Evolutionary conservation across 2,888 invertebrate species (phyloP), one percentile per base, ranked within the genome.

Genomic region (Drosophila nr. perissopoda): DNA sequence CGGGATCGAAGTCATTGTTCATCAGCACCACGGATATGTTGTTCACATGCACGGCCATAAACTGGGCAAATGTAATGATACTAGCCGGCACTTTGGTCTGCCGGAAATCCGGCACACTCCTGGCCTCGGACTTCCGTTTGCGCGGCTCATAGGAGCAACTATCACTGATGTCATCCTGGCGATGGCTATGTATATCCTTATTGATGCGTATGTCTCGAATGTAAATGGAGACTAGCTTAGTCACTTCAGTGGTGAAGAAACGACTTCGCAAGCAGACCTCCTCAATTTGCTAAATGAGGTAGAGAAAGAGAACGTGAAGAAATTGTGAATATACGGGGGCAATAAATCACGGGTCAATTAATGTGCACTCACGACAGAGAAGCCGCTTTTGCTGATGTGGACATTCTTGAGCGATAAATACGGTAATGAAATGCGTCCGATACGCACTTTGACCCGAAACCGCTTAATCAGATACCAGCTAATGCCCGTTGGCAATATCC

Each of bases 201-300:
- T 97, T 97, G 65, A 98, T 95, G 76, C 97, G 95, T 4, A 97
- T 96, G 91, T 97, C 97, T 73, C 95, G 95, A 78, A 97, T 95
- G n/a, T 97, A 95, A 27, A 98, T 95, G 4, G 97, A 97, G 5
- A 98, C 94, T 18, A 97, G 93, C 92, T 98, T 98, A 29, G 97
- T 97, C 61, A 97, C 96, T 83, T 97, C 97, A 2, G 97, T 97
- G 92, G 97, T 98, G 82, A 98, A 95, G 91, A 97, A 96, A 93
- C 97, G 98, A 91, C 97, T 98, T 63, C 96, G 95, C 79, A 98
- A 95, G 76, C 97, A 96, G 82, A 98, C 95, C 92, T 97, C 97
- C 89, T 97, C 96, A 70, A 98, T 96, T 93, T 97, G 96, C 97
- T 98, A 92, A 33, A 69, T 4, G 31, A 31, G 6, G 8, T 1